Evolutionary conservation across 2,888 invertebrate genomes (phyloP), one percentile per base, ranked within the genome.

Genomic region (Emesis furor): DNA sequence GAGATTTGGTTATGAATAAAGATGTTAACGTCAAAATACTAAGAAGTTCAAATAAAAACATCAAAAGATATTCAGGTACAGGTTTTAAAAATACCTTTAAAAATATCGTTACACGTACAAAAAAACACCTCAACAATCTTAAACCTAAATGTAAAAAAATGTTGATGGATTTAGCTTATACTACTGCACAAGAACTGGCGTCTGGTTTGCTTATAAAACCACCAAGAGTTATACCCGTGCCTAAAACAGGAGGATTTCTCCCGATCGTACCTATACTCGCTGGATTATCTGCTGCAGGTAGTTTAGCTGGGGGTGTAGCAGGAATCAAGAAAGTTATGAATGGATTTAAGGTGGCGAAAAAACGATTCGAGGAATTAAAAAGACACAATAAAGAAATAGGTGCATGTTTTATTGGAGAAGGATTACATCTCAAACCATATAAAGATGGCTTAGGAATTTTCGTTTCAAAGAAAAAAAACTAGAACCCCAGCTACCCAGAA

Each of bases 221-320:
- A 72, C 91, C 91, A 42, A 76, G 92, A 32, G 85, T 93, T 62
- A 92, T 93, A 67, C 91, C 91, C 24, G 59, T 93, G 37, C 92
- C 93, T 24, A 93, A 93, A 89, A 83, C 82, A 62, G 93, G 93
- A 10, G 93, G 94, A 67, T 82, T 92, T 46, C 80, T 92, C 78
- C 92, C 92, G 10, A 82, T 93, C 37, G 86, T 93, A n/a, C 92
- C 92, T 1, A 86, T 94, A 32, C 92, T 93, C 89, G 92, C 93
- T 1, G 92, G 91, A 17, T 82, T 93, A 62, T 86, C 90, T 37
- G 93, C 93, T 30, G 37, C 91, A 14, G 94, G 93, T 1, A 88
- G 91, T 55, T 84, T 93, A 81, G 89, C 90, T 17, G 93, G 93
- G 39, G 92, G 93, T 39, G 91, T 91, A 46, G 90, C 92, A 14